Evolutionary conservation across 2,113 vertebrate species (phyloP), one percentile per base, ranked within the genome.

Genomic region (Perca fluviatilis): DNA sequence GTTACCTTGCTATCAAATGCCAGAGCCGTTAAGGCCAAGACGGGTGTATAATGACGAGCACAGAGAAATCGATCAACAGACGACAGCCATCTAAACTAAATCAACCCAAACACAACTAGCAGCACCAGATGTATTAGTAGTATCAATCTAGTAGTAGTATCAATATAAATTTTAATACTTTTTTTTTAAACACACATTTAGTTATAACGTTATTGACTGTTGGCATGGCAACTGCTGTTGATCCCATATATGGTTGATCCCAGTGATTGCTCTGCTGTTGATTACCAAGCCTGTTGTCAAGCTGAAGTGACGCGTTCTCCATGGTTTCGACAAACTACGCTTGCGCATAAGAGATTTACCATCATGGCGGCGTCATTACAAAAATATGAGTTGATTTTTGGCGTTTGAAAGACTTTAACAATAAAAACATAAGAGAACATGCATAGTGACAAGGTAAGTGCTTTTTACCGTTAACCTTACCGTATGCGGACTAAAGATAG

Each of bases 361-460:
- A 56, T 88, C 77, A 94, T 95, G 94, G 94, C 91, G 89, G 86
- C 78, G 89, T 90, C 68, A 64, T 65, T 83, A 86, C 40, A 85
- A 78, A 76, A 74, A 47, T 74, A 53, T 68, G 27, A 79, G 78
- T 21, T 65, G 13, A 3, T 77, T 78, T 82, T 70, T 1, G 0
- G 56, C 27, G 3, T 64, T 54, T 64, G 13, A 63, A 54, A 33
- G 43, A 36, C 50, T 75, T 53, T 0, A 54, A 13, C 61, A 27
- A 6, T 2, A 50, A 11, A 64, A 61, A 54, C 7, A 43, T 36
- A 9, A 21, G 76, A 40, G 33, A 90, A 63, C 11, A 96, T 96
- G 95, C 63, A 91, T 9, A 82, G 84, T 7, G 92, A 93, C 3
- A 95, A 95, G 93, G 95, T 95, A 87, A 74, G 51, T 30, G 8